phyloP scores from a whole-genome alignment of 1,140 invertebrate species.

The Aricia agestis region DNA sequence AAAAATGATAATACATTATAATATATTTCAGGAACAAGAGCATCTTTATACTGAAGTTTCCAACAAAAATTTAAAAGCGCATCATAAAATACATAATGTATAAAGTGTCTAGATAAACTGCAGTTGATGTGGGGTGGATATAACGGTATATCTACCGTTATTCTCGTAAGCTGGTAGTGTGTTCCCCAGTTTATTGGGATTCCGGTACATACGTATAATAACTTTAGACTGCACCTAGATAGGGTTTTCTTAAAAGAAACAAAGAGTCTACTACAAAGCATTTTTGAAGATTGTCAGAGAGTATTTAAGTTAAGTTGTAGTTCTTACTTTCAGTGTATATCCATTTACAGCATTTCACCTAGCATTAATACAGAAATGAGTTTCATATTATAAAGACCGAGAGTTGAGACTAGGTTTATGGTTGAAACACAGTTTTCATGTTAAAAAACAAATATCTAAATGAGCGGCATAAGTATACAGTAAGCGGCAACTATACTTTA shows the following conservation, averaged over 20 bases:
- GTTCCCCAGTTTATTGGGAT: not conserved
- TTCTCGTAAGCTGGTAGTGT: not conserved
- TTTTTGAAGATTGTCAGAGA: too few species aligned
- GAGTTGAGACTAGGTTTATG: too few species aligned
- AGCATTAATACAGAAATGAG: too few species aligned
- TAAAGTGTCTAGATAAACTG: not conserved
- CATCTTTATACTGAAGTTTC: not conserved
- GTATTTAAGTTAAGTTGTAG: too few species aligned
- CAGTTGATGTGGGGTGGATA: not conserved
- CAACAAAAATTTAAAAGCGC: not conserved
- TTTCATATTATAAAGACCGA: too few species aligned
- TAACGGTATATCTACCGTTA: not conserved
- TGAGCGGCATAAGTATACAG: too few species aligned
- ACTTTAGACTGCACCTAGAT: not conserved
- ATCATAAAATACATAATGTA: slow-evolving; percentile 4
- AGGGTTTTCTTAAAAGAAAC: not conserved
- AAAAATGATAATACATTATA: not conserved
- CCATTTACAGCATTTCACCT: too few species aligned
- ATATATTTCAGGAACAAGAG: not conserved
- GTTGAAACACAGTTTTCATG: too few species aligned
- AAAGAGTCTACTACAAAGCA: too few species aligned
- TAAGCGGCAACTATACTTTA: too few species aligned
- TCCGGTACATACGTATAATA: not conserved
- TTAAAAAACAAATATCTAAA: too few species aligned
- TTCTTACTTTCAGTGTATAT: too few species aligned